These are phyloP conservation scores for Periophthalmus magnuspinnatus DNA, from an alignment of 2,797 vertebrate genomes.

Conservation along the genomic window DNA sequence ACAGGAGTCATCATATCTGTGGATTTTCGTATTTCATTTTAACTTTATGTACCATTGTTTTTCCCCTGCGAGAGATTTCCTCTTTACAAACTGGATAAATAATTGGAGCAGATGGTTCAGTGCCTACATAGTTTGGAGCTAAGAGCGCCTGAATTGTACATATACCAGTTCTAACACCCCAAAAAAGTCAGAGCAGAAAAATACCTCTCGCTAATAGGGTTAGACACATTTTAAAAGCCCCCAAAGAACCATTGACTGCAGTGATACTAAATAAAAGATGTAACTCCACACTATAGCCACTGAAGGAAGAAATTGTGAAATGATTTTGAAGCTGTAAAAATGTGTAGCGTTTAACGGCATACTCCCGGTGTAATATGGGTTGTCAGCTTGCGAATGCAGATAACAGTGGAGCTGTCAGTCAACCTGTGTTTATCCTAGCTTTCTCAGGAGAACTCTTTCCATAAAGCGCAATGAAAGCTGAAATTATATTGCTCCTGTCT, in stretches of 20 bases:
- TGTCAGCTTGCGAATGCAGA: conserved; percentile 2
- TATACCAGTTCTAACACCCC: conserved; percentile 32
- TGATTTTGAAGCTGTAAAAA: conserved; percentile 3
- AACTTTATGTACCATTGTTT: conserved; percentile 21
- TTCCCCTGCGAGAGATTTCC: conserved; percentile 26
- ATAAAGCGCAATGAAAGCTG: neutral
- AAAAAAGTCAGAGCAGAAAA: conserved; percentile 35
- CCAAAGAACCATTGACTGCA: conserved; percentile 9
- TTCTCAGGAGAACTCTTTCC: neutral
- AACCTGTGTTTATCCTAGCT: neutral
- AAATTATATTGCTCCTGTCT: neutral
- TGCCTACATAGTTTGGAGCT: conserved; percentile 40
- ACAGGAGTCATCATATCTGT: conserved; percentile 20
- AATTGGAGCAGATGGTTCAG: conserved; percentile 27
- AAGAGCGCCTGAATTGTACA: conserved; percentile 19
- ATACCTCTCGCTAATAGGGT: conserved; percentile 45
- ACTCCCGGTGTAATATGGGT: neutral
- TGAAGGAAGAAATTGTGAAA: conserved; percentile 13
- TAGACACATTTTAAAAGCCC: conserved; percentile 43
- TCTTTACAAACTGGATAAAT: conserved; percentile 41
- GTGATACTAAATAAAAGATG: conserved; percentile 7
- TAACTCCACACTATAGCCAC: conserved; percentile 4
- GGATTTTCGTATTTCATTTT: conserved; percentile 25
- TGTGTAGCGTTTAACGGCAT: neutral
- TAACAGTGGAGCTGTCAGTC: conserved; percentile 4